Evolutionary conservation across 2,888 invertebrate species (phyloP).

Genomic region (Escarpia spicata): DNA sequence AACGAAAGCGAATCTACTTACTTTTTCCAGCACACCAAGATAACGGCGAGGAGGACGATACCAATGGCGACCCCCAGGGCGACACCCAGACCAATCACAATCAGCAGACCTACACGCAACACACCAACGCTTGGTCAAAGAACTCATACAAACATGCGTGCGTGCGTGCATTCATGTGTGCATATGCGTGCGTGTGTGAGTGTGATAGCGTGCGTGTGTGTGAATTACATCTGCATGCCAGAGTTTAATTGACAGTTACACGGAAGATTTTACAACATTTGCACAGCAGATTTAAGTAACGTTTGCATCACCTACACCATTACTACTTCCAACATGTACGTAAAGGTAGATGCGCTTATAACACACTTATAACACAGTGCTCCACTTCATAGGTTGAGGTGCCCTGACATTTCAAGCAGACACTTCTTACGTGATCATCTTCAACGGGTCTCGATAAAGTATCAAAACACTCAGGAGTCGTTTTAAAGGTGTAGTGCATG

Average conservation of each 20-base stretch:
- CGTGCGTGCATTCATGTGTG: too few species aligned
- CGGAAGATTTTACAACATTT: too few species aligned
- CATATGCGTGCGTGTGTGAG: too few species aligned
- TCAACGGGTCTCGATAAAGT: background rate
- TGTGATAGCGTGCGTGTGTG: too few species aligned
- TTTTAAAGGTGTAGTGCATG: background rate
- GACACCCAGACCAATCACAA: conserved; percentile 40
- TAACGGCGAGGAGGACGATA: conserved; percentile 34
- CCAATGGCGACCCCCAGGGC: conserved; percentile 37
- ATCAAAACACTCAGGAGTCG: background rate
- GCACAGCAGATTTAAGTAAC: background rate
- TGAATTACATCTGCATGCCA: background rate
- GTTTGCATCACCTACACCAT: background rate
- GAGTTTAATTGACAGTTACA: background rate
- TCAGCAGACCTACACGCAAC: conserved; percentile 37
- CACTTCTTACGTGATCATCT: background rate
- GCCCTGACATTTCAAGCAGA: background rate
- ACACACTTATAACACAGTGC: background rate
- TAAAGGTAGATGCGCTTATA: background rate
- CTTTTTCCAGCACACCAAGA: conserved; percentile 37
- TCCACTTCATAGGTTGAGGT: background rate
- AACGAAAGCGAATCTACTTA: conserved; percentile 26
- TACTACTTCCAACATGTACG: background rate
- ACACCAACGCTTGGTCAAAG: background rate
- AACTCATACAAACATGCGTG: too few species aligned